Percentiles rank a stretch among this genome's conserved stretches.
These are phyloP conservation scores for Drosophila kuntzei DNA, from an alignment of 2,888 invertebrate species.

Conservation along the genomic window DNA sequence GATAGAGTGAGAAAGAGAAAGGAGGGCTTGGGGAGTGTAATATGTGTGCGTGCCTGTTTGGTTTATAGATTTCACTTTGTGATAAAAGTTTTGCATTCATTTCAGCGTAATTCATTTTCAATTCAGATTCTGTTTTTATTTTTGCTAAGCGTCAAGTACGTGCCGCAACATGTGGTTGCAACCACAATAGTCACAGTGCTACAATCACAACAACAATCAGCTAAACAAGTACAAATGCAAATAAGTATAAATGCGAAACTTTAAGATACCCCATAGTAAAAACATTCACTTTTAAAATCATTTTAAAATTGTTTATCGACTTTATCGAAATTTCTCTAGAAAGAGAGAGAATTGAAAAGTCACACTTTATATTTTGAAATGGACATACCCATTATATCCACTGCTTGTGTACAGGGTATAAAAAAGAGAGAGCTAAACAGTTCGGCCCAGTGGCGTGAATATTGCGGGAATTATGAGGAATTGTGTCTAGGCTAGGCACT, in stretches of 20 bases:
- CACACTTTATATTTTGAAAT: too few relatives aligned
- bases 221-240: not conserved
- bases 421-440: constrained; percentile 57
- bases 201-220: constrained; percentile 22
- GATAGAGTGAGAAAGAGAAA: not conserved
- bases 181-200: constrained; percentile 42
- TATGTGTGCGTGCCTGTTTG: constrained; percentile 42
- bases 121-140: constrained; percentile 64
- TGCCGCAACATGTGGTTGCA: constrained; percentile 59
- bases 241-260: not conserved
- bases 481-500: constrained; percentile 73
- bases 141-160: constrained; percentile 58
- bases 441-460: constrained; percentile 44
- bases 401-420: constrained; percentile 10
- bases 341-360: not conserved
- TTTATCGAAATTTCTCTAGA: not conserved
- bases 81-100: constrained; percentile 74
- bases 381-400: not conserved
- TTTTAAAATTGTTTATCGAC: not conserved
- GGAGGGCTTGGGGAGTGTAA: constrained; percentile 1
- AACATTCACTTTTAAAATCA: too few relatives aligned
- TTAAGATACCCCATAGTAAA: constrained; percentile 20
- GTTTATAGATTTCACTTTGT: constrained; percentile 74
- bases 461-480: constrained; percentile 75
- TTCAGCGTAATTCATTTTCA: constrained; percentile 71